Evolutionary conservation across 2,797 vertebrate species (phyloP).

Genomic region (Etheostoma perlongum): DNA sequence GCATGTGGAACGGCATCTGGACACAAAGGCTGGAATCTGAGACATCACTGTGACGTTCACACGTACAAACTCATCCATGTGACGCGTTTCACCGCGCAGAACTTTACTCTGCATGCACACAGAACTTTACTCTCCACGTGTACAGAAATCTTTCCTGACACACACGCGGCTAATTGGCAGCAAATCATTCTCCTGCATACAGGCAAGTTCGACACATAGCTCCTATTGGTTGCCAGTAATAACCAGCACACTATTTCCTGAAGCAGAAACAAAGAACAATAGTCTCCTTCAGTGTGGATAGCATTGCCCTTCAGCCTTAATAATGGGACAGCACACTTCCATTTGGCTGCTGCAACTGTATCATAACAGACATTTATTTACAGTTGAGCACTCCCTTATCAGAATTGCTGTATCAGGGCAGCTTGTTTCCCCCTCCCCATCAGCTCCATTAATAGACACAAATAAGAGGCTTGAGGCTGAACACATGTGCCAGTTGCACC

Average conservation of each 20-base stretch:
- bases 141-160: conserved; percentile 33
- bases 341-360: conserved; percentile 59
- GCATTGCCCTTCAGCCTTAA: conserved; percentile 64
- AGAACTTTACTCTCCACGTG: conserved; percentile 15
- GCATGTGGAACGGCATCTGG: conserved; percentile 87
- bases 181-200: conserved; percentile 49
- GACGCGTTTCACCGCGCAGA: conserved; percentile 16
- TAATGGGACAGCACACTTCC: conserved; percentile 61
- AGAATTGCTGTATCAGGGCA: conserved; percentile 38
- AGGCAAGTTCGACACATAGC: conserved; percentile 59
- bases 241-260: conserved; percentile 73
- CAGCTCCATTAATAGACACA: conserved; percentile 62
- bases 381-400: conserved; percentile 54
- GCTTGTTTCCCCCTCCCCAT: conserved; percentile 2
- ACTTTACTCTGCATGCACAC: conserved; percentile 17
- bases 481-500: conserved; percentile 63
- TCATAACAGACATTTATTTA: conserved; percentile 63
- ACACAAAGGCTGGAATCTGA: conserved; percentile 85
- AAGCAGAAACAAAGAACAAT: conserved; percentile 83
- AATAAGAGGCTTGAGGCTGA: conserved; percentile 61
- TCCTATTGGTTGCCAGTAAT: conserved; percentile 65
- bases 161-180: conserved; percentile 35
- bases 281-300: conserved; percentile 71
- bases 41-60: conserved; percentile 69
- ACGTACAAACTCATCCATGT: conserved; percentile 28